phyloP scores from a whole-genome alignment of 2,797 vertebrate species.

The Prionace glauca region DNA sequence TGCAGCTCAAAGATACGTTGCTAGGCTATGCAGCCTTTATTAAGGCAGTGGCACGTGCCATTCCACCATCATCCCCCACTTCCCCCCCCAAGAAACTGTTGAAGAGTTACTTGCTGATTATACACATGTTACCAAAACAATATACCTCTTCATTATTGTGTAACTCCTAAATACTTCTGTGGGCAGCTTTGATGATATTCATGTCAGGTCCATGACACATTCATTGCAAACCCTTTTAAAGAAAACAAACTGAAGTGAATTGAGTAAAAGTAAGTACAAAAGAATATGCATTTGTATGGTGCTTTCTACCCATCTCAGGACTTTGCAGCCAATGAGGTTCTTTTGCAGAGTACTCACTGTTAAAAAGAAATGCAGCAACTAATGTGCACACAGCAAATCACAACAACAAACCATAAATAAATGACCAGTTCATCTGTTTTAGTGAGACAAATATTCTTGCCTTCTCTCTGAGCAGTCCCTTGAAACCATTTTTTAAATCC shows the following conservation, averaged over 20 bases:
- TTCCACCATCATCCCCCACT: background rate
- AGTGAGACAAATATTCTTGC: background rate
- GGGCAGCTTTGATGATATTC: background rate
- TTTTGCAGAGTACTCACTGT: background rate
- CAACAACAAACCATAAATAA: background rate
- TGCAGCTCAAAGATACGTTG: constrained; percentile 50
- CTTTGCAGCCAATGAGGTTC: background rate
- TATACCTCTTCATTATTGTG: background rate
- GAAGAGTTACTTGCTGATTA: constrained; percentile 49
- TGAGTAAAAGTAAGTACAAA: background rate
- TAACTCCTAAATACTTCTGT: background rate
- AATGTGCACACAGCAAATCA: background rate
- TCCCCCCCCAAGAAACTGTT: constrained; percentile 43
- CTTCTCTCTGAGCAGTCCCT: background rate
- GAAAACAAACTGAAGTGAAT: background rate
- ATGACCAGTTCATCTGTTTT: background rate
- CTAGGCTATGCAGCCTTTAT: constrained; percentile 48
- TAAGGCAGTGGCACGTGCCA: constrained; percentile 49
- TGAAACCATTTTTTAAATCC: no score
- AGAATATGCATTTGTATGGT: background rate
- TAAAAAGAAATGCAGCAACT: background rate
- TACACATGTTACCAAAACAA: constrained; percentile 46
- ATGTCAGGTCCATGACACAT: background rate
- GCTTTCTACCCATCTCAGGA: background rate
- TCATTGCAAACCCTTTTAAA: background rate